Evolutionary conservation across 2,888 invertebrate genomes (phyloP), one percentile per base, ranked within the genome.

Genomic region (Meloe dianella): DNA sequence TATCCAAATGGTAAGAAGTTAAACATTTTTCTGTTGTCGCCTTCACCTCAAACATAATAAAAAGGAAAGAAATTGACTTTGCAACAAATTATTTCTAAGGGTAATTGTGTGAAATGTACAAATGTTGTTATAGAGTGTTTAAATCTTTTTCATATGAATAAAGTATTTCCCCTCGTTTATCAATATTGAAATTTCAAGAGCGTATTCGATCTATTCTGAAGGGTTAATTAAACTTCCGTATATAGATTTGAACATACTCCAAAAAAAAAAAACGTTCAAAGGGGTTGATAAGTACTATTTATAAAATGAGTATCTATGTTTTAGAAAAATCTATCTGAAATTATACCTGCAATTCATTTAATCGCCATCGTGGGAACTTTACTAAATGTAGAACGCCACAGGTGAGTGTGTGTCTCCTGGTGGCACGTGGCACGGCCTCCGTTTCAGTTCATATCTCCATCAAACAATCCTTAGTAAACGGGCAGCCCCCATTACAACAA

Each of bases 181-280:
- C 81, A 81, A 82, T 82, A 82, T 82, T 81, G 81, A 80, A 78
- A 78, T 80, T 80, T 82, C 76, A 76, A 81, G 81, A 77, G 80
- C 24, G 76, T 75, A 61, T 60, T 68, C 58, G 63, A 68, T 63
- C 51, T 56, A 64, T 64, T 62, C 60, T 64, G 60, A 61, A 61
- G 61, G 60, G 64, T 64, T 67, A 67, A 67, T 67, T 67, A 67
- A 67, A 67, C 61, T 61, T 35, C 56, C 54, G 67, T 59, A 47
- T 38, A 58, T 61, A 58, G 24, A 30, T 58, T 58, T 61, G 47
- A 32, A 32, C 9, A 58, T 41, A 32, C 24, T 12, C 38, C 22
- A 35, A 59, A 66, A 61, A 57, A 35, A 59, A 66, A 61, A 57
- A 61, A 59, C 24, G 24, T 54, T 47, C 9, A 24, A 24, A 56